phyloP scores from a whole-genome alignment of 2,113 vertebrate genomes.

The Oreochromis tanganicae region DNA sequence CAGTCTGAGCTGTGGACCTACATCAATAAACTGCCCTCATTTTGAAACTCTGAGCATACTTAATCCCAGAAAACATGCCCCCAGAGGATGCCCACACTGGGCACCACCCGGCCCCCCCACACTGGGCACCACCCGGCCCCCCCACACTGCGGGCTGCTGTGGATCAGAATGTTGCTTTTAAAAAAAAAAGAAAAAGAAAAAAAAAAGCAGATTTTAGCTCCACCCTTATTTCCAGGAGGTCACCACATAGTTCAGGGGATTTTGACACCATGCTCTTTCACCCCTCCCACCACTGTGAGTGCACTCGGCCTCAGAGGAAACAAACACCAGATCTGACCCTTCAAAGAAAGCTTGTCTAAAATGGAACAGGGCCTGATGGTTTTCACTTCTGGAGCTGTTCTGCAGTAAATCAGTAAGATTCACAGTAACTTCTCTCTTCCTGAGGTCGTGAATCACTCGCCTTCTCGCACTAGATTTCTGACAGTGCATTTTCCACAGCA shows the following conservation, averaged over 20 bases:
- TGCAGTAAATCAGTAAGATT: neutral
- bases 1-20: neutral
- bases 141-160: rapidly evolving
- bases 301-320: neutral
- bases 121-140: rapidly evolving
- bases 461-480: neutral
- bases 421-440: neutral
- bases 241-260: neutral
- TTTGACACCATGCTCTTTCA: neutral
- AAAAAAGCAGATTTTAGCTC: neutral
- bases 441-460: neutral
- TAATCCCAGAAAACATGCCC: neutral
- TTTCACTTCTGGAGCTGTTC: neutral
- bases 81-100: neutral
- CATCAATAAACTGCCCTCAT: neutral
- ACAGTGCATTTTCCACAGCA: rapidly evolving
- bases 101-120: rapidly evolving
- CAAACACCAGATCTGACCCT: rapidly evolving
- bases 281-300: neutral
- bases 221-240: neutral
- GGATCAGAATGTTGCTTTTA: neutral
- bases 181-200: rapidly evolving
- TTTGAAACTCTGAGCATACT: neutral
- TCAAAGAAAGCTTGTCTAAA: neutral
- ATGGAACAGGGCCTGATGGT: rapidly evolving